Conservation (phyloP, 1,140 invertebrate genomes). For the Neodiprion pinetum region DNA sequence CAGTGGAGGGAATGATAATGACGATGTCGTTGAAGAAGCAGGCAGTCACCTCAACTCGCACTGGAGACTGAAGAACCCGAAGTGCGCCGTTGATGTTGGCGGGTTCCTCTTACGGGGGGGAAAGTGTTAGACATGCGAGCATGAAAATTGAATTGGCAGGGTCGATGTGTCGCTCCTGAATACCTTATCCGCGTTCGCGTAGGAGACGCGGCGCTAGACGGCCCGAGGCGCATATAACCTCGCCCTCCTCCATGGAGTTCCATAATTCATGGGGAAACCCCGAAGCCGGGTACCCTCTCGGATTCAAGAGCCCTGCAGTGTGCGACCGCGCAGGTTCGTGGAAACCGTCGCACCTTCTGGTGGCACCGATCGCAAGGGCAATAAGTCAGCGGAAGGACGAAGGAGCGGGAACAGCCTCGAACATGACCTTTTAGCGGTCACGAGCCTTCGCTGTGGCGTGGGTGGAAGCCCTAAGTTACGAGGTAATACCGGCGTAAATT, state of each 20-base stretch:
- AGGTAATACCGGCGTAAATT: constrained; percentile 29
- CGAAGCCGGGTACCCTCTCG: not conserved
- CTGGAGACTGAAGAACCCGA: no score
- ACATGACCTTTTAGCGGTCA: not conserved
- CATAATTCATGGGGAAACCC: constrained; percentile 47
- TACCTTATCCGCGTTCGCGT: not conserved
- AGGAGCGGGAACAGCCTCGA: no score
- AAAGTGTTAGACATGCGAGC: constrained; percentile 10
- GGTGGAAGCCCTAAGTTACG: constrained; percentile 23
- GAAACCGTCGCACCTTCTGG: no score
- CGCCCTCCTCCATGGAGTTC: constrained; percentile 22
- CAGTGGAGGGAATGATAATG: no score
- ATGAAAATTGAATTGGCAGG: constrained; percentile 19
- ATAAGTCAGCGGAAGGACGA: no score
- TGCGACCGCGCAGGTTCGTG: no score
- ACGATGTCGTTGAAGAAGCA: no score
- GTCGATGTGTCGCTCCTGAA: constrained; percentile 10
- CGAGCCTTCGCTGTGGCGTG: constrained; percentile 20
- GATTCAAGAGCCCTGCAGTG: not conserved
- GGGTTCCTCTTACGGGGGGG: no score
- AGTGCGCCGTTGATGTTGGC: no score
- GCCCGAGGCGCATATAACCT: constrained; percentile 30
- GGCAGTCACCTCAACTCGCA: no score
- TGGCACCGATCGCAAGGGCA: no score
- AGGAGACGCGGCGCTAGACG: constrained; percentile 38